These are phyloP conservation scores for Polypedilum vanderplanki DNA, from an alignment of 1,140 invertebrate species.

Conservation along the genomic window DNA sequence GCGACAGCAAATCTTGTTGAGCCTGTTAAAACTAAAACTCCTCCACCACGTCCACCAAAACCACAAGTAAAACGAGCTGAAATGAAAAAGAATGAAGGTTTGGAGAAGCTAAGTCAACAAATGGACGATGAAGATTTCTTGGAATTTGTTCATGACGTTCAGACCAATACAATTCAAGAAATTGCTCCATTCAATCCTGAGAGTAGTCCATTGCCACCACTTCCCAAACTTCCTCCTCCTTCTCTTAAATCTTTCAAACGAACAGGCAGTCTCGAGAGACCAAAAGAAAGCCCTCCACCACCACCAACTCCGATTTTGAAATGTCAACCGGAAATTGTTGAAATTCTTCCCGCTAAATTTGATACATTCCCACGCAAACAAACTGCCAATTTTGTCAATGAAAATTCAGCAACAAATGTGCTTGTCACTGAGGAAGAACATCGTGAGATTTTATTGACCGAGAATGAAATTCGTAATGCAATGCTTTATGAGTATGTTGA, in stretches of 20 bases:
- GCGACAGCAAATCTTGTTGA: slow-evolving; percentile 38
- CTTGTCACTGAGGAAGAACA: slow-evolving; percentile 41
- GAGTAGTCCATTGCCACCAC: slow-evolving; percentile 25
- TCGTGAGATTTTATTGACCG: slow-evolving; percentile 40
- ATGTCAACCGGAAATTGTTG: slow-evolving; percentile 21
- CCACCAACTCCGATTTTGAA: slow-evolving; percentile 36
- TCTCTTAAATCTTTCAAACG: slow-evolving; percentile 33
- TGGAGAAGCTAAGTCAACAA: slow-evolving; percentile 40
- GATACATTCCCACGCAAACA: slow-evolving; percentile 34
- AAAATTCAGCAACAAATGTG: slow-evolving; percentile 42
- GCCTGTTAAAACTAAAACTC: slow-evolving; percentile 35
- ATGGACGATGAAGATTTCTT: slow-evolving; percentile 42
- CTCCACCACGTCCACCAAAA: slow-evolving; percentile 39
- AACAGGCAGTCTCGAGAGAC: slow-evolving; percentile 33
- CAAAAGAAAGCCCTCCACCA: slow-evolving; percentile 40
- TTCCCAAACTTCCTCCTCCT: slow-evolving; percentile 25
- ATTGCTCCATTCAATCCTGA: slow-evolving; percentile 29
- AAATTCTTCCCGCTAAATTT: slow-evolving; percentile 30
- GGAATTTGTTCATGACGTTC: slow-evolving; percentile 41
- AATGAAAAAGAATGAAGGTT: slow-evolving; percentile 38
- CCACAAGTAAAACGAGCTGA: slow-evolving; percentile 41
- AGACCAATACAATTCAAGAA: slow-evolving; percentile 40
- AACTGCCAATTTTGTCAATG: slow-evolving; percentile 38
- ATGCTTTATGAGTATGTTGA: slow-evolving; percentile 20
- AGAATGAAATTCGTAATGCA: slow-evolving; percentile 40